Conservation (phyloP, 2,113 vertebrate species). For the Nothocercus julius region DNA sequence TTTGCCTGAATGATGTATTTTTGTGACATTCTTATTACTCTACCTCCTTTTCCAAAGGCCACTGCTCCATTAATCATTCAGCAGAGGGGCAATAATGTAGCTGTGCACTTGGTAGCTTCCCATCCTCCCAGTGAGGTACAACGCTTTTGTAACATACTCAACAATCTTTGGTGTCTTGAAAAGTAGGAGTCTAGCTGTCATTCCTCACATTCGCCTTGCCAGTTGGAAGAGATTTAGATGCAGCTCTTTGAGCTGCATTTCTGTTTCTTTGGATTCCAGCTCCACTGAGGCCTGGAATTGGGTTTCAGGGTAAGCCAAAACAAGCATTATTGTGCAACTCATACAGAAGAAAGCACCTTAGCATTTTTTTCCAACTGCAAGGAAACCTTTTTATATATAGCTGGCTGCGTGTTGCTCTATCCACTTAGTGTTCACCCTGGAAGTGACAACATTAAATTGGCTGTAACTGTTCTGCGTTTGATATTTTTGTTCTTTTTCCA, state of each 20-base stretch:
- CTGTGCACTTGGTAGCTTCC: not conserved
- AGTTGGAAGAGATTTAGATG: not conserved
- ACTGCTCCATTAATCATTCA: not conserved
- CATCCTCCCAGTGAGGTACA: not conserved
- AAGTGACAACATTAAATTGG: not conserved
- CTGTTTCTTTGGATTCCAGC: not conserved
- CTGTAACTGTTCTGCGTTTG: not conserved
- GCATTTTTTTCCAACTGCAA: not conserved
- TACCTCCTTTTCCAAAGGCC: conserved; percentile 10
- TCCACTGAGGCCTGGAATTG: not conserved
- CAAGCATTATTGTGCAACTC: not conserved
- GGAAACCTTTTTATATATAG: not conserved
- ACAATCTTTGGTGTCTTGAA: not conserved
- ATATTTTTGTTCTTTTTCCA: not conserved
- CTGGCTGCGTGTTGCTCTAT: not conserved
- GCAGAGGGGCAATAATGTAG: not conserved
- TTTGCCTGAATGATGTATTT: not conserved
- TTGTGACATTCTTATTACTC: conserved; percentile 1
- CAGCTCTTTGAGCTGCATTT: conserved; percentile 4
- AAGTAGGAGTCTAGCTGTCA: not conserved
- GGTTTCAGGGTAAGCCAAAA: not conserved
- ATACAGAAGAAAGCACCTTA: not conserved
- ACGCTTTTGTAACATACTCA: not conserved
- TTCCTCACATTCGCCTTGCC: not conserved
- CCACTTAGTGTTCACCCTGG: not conserved